phyloP scores from a whole-genome alignment of 2,797 vertebrate species.

The Choloepus didactylus region DNA sequence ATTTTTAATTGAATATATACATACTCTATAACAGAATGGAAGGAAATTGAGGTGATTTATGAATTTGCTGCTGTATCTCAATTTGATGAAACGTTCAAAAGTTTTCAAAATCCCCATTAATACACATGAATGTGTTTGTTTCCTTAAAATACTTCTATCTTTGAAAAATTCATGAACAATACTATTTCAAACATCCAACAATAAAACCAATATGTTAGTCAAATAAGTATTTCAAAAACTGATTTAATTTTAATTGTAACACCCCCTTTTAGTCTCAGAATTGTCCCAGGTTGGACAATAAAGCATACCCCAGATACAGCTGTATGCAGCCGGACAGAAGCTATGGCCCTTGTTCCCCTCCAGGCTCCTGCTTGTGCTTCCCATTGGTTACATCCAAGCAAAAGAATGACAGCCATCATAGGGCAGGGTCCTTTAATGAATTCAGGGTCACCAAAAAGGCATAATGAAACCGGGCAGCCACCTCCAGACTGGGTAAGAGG shows the following conservation, averaged over 20 bases:
- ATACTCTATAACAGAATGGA: not conserved
- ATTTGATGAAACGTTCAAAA: too few relatives aligned
- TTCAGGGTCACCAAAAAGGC: not conserved
- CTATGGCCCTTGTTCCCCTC: not conserved
- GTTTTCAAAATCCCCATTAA: too few relatives aligned
- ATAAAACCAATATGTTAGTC: not conserved
- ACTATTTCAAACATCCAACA: not conserved
- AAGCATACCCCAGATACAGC: not conserved
- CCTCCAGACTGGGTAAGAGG: not conserved
- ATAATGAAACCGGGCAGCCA: not conserved
- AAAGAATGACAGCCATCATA: not conserved
- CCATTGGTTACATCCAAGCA: not conserved
- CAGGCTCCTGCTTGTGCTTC: not conserved
- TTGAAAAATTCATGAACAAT: not conserved
- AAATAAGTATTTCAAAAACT: not conserved
- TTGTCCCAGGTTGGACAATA: too few relatives aligned
- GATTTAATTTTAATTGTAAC: not conserved
- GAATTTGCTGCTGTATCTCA: too few relatives aligned
- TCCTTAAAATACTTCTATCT: too few relatives aligned
- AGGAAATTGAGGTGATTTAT: not conserved
- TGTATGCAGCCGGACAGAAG: not conserved
- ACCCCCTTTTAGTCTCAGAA: not conserved
- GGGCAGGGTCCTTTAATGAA: not conserved
- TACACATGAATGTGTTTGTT: too few relatives aligned
- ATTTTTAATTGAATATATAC: not conserved